Conservation (phyloP, 2,797 vertebrate species). For the Morus bassanus region DNA sequence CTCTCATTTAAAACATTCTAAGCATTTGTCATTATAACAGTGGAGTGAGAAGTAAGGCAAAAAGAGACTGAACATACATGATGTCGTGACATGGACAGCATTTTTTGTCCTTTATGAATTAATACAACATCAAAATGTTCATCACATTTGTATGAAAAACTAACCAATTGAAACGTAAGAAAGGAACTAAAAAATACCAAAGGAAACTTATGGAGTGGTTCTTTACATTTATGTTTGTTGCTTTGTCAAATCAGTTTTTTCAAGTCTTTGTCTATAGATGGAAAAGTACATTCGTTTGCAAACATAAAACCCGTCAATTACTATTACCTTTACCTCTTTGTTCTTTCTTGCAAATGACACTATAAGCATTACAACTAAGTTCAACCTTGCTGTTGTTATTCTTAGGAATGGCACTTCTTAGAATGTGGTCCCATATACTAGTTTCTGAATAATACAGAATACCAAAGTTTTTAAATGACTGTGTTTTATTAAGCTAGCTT, state of each 20-base stretch:
- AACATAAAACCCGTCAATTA: background rate
- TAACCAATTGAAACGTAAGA: background rate
- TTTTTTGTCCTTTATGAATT: background rate
- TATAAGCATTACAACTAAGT: background rate
- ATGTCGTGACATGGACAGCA: background rate
- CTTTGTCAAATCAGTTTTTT: background rate
- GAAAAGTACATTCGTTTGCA: background rate
- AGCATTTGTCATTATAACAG: background rate
- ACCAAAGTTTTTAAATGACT: background rate
- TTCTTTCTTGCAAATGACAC: background rate
- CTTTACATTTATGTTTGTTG: background rate
- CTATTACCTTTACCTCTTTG: background rate
- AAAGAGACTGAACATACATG: background rate
- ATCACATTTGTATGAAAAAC: background rate
- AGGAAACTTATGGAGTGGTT: background rate
- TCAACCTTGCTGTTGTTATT: background rate
- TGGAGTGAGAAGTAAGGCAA: background rate
- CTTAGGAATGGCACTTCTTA: background rate
- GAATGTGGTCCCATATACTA: background rate
- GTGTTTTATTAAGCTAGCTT: background rate
- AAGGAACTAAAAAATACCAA: background rate
- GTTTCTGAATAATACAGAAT: background rate
- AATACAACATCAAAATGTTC: background rate
- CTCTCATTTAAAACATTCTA: background rate
- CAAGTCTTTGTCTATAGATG: background rate